Evolutionary conservation across 1,140 invertebrate genomes (phyloP), one percentile per base, ranked within the genome.

Genomic region (Lasioglossum baleicum): DNA sequence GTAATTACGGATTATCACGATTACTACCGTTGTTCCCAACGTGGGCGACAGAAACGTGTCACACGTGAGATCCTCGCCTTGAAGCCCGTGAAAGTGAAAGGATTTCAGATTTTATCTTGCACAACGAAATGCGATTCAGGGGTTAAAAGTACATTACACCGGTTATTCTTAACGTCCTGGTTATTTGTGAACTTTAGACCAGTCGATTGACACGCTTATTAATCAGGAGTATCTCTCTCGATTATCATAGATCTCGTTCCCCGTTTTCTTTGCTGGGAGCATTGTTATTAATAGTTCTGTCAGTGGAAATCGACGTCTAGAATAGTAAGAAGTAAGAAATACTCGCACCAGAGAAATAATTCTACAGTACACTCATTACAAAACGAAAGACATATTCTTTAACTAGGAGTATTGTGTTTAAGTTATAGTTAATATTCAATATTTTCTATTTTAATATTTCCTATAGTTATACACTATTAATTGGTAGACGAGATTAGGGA

Each of bases 51-150:
- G 71, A 61, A 80, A 75, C 74, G 74, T 77, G 66, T 44, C 66
- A 31, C 60, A 65, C 66, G 67, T 81, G 66, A 71, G 70, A 84
- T 82, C 79, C 83, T 89, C 65, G 88, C 89, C 88, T 90, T 90
- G 90, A 88, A 89, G 84, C 77, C 75, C 82, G 81, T 75, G 87
- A 89, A 89, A 90, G 90, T 90, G 90, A 90, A 90, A 90, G 90
- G 89, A 84, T 82, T 84, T 83, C 83, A 84, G 83, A 81, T 85
- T 75, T 85, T 83, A 86, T 84, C 82, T 83, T 66, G 68, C 51
- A 40, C 40, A 67, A 60, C 53, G 66, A 56, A 78, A 78, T 58
- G 70, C 40, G 42, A 60, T 40, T 53, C 63, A 68, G 64, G 64
- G 72, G 78, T 75, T 75, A 75, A 80, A 67, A 74, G 72, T 73